A percentile compares a stretch with the other conserved stretches of the same genome.
These are phyloP conservation scores for Heliconius himera DNA, from an alignment of 1,140 invertebrate species.

Conservation along the genomic window DNA sequence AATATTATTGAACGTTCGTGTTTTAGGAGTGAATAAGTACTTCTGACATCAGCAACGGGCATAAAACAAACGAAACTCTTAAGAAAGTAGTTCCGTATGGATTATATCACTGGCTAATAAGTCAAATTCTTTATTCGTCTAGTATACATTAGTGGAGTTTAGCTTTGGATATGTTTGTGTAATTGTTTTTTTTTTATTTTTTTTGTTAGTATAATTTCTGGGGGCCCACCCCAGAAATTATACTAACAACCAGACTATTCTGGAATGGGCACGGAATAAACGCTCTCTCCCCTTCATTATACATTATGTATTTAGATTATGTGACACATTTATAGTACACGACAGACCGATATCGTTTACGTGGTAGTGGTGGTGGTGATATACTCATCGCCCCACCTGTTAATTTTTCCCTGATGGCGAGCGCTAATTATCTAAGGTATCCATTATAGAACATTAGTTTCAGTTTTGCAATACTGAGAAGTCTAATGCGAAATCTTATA, in stretches of 20 bases:
- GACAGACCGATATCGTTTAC: neutral
- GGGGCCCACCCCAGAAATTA: too few species aligned
- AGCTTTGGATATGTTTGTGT: too few species aligned
- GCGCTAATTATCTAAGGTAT: constrained; percentile 14
- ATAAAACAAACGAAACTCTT: neutral
- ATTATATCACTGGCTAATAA: neutral
- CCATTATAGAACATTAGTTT: constrained; percentile 24
- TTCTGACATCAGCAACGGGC: neutral
- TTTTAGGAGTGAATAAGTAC: neutral
- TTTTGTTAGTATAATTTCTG: too few species aligned
- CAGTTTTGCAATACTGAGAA: constrained; percentile 25
- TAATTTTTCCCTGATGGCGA: constrained; percentile 7
- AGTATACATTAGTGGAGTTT: neutral
- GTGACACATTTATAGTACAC: neutral
- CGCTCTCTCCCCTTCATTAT: too few species aligned
- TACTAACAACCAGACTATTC: too few species aligned
- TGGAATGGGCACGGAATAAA: too few species aligned
- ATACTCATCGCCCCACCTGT: constrained; percentile 3
- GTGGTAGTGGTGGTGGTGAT: constrained; percentile 2
- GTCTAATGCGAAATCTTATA: neutral
- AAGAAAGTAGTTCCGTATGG: neutral
- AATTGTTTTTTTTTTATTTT: too few species aligned
- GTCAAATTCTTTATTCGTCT: neutral
- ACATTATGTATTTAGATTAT: neutral
- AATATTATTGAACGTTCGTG: neutral